Evolutionary conservation across 1,140 invertebrate species (phyloP).

Genomic region (Scaptomyza pallida): DNA sequence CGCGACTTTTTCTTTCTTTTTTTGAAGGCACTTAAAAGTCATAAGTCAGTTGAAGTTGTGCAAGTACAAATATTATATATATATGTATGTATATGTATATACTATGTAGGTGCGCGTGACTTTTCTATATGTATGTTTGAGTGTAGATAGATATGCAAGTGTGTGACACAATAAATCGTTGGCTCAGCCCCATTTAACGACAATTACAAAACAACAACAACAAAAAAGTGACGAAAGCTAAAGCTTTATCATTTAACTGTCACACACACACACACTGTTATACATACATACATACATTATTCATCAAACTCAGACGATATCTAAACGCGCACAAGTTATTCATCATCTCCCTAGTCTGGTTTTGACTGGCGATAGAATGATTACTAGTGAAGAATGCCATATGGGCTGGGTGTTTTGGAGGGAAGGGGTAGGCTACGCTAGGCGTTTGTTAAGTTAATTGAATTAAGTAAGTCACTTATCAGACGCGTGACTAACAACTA

Average conservation of each 20-base stretch:
- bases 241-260: constrained; percentile 33
- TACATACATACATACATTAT: constrained; percentile 30
- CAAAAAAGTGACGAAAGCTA: constrained; percentile 36
- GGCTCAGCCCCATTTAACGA: constrained; percentile 21
- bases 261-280: neutral
- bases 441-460: constrained; percentile 59
- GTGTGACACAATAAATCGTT: constrained; percentile 31
- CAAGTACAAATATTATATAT: constrained; percentile 13
- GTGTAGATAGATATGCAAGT: neutral
- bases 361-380: constrained; percentile 13
- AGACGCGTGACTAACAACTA: constrained; percentile 77
- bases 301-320: constrained; percentile 38
- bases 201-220: constrained; percentile 26
- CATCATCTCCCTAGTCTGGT: constrained; percentile 29
- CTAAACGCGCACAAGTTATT: constrained; percentile 44
- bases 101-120: constrained; percentile 47
- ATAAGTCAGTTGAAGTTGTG: neutral
- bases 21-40: neutral
- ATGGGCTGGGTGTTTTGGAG: neutral
- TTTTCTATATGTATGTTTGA: constrained; percentile 5
- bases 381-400: neutral
- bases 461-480: constrained; percentile 81
- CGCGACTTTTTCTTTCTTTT: constrained; percentile 29
- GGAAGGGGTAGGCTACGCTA: neutral
- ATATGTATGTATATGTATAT: constrained; percentile 13